Conservation (phyloP, 2,797 vertebrate genomes). For the Rhinophrynus dorsalis region DNA sequence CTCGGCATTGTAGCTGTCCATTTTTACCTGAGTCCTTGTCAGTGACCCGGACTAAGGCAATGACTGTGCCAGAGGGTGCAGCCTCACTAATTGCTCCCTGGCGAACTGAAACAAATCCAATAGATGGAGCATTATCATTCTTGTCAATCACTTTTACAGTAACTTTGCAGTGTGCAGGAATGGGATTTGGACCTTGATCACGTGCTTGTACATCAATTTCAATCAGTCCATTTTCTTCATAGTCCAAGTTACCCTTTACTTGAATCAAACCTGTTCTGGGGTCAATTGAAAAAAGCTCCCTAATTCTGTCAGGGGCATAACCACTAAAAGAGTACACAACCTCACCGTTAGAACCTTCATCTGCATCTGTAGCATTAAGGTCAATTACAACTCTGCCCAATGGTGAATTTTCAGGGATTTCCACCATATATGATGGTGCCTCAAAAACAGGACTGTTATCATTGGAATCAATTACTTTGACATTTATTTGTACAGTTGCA, state of each 20-base stretch:
- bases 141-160: constrained; percentile 93
- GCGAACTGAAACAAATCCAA: constrained; percentile 94
- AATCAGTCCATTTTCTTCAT: constrained; percentile 91
- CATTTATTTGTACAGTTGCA: constrained; percentile 93
- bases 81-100: constrained; percentile 97
- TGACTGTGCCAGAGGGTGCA: constrained; percentile 90
- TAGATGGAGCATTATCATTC: constrained; percentile 95
- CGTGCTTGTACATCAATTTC: constrained; percentile 96
- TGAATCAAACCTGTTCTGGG: constrained; percentile 92
- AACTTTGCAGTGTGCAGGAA: constrained; percentile 98
- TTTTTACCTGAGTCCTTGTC: constrained; percentile 96
- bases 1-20: constrained; percentile 93
- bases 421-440: constrained; percentile 90
- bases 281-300: constrained; percentile 95
- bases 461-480: constrained; percentile 97
- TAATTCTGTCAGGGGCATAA: constrained; percentile 89
- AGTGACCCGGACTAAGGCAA: constrained; percentile 93
- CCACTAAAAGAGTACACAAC: constrained; percentile 96
- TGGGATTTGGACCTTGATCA: constrained; percentile 95
- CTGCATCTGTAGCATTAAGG: constrained; percentile 94
- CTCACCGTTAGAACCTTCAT: constrained; percentile 95
- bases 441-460: constrained; percentile 97
- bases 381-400: constrained; percentile 89
- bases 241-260: constrained; percentile 95
- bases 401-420: constrained; percentile 92